Percentiles rank a stretch among this genome's conserved stretches.
phyloP scores from a whole-genome alignment of 1,140 invertebrate species.

The Pectinophora gossypiella region DNA sequence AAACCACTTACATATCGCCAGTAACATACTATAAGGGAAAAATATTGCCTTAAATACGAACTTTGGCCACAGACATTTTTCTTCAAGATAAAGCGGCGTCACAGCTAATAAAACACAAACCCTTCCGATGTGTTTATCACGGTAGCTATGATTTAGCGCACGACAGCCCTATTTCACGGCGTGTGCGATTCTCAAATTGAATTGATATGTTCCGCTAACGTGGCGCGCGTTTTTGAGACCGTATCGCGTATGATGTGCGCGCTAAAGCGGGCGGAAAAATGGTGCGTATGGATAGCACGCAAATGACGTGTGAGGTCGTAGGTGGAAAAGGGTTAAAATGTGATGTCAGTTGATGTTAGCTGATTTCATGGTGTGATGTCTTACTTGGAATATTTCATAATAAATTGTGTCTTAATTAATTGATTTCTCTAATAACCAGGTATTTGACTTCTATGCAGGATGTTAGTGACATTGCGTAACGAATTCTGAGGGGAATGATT shows the following conservation, averaged over 20 bases:
- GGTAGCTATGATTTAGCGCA: slow-evolving; percentile 50
- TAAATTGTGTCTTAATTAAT: no score
- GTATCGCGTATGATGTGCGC: slow-evolving; percentile 54
- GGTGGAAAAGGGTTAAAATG: no score
- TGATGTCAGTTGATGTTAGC: no score
- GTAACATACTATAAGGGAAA: no score
- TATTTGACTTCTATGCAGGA: no score
- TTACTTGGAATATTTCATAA: no score
- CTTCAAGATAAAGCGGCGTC: slow-evolving; percentile 26
- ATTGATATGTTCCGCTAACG: slow-evolving; percentile 66
- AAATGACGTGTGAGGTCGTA: background rate
- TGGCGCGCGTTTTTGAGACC: slow-evolving; percentile 53
- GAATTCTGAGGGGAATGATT: no score
- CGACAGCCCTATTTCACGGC: slow-evolving; percentile 56
- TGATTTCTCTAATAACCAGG: no score
- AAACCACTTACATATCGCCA: no score
- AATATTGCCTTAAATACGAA: no score
- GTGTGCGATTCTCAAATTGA: slow-evolving; percentile 57
- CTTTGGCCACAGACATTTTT: slow-evolving; percentile 1
- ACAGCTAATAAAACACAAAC: slow-evolving; percentile 52
- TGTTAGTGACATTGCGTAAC: no score
- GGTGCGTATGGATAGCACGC: background rate
- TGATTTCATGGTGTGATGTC: no score
- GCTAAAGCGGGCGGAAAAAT: slow-evolving; percentile 49
- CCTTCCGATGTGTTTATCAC: slow-evolving; percentile 60